Percentiles rank a stretch among this genome's conserved stretches.
Conservation (phyloP, 2,113 vertebrate genomes). For the Phocoena phocoena region DNA sequence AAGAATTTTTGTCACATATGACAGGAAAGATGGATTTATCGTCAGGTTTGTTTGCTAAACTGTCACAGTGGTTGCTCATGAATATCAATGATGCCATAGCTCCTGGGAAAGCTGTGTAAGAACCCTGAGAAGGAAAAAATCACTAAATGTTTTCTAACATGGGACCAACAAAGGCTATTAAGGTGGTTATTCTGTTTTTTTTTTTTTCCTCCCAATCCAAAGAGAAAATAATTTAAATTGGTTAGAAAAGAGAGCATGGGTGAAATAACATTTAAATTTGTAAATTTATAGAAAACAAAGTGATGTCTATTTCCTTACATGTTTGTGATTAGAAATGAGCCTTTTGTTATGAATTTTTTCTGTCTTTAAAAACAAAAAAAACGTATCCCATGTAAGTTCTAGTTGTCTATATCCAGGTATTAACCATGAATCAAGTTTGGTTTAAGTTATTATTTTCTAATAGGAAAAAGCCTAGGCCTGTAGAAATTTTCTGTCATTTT, state of each 20-base stretch:
- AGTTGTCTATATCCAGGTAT: not conserved
- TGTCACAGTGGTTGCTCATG: conserved; percentile 35
- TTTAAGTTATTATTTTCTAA: conserved; percentile 15
- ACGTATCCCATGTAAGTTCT: not conserved
- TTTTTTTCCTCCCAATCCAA: not conserved
- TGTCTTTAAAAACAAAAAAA: not conserved
- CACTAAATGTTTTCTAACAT: not conserved
- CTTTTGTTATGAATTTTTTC: not conserved
- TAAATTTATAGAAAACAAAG: not conserved
- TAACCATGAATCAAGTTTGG: not conserved
- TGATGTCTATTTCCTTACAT: not conserved
- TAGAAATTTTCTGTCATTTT: conserved; percentile 21
- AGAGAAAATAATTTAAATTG: not conserved
- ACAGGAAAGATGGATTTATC: conserved; percentile 39
- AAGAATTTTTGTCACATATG: conserved; percentile 54
- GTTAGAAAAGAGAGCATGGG: not conserved
- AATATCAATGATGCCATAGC: not conserved
- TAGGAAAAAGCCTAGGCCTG: not conserved
- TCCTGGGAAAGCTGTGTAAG: not conserved
- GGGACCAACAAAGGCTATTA: not conserved
- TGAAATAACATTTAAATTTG: not conserved
- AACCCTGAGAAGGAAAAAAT: not conserved
- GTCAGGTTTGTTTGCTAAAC: conserved; percentile 29
- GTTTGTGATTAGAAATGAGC: not conserved
- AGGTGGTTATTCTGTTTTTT: not conserved